These are phyloP conservation scores for Drosophila ohnishii DNA, from an alignment of 1,140 invertebrate species.

Conservation along the genomic window DNA sequence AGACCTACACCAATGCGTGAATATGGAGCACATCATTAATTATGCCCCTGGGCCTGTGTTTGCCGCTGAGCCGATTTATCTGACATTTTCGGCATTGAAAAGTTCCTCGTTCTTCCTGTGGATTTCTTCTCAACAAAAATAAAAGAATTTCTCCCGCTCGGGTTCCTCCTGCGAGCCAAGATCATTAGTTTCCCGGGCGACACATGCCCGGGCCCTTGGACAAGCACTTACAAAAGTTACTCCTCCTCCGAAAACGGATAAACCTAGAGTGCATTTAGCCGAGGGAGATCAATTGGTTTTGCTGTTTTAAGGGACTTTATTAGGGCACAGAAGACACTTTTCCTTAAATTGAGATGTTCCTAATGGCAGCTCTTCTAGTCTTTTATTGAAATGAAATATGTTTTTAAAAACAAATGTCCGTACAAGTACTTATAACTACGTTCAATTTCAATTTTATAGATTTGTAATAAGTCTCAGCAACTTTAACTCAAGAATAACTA, in stretches of 20 bases:
- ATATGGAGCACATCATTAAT: slow-evolving; percentile 83
- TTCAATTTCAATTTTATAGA: neutral
- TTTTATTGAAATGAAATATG: neutral
- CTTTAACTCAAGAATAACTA: neutral
- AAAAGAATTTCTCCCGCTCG: slow-evolving; percentile 62
- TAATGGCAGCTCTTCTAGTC: neutral
- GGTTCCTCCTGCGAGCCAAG: slow-evolving; percentile 57
- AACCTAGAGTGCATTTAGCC: slow-evolving; percentile 19
- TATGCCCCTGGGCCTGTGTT: slow-evolving; percentile 63
- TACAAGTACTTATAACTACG: neutral
- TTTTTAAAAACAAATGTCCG: neutral
- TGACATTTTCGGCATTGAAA: slow-evolving; percentile 79
- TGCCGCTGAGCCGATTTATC: slow-evolving; percentile 66
- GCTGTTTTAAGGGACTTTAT: slow-evolving; percentile 44
- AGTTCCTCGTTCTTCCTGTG: slow-evolving; percentile 71
- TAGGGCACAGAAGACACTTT: slow-evolving; percentile 7
- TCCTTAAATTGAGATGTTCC: slow-evolving; percentile 61
- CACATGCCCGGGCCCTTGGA: slow-evolving; percentile 49
- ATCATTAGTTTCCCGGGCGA: slow-evolving; percentile 69
- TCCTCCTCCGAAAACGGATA: slow-evolving; percentile 25
- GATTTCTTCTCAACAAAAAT: slow-evolving; percentile 69
- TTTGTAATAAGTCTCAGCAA: neutral
- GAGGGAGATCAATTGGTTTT: slow-evolving; percentile 67
- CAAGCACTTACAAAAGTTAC: slow-evolving; percentile 62
- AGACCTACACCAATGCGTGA: slow-evolving; percentile 81